phyloP scores from a whole-genome alignment of 2,797 vertebrate genomes.

The Tragelaphus oryx region DNA sequence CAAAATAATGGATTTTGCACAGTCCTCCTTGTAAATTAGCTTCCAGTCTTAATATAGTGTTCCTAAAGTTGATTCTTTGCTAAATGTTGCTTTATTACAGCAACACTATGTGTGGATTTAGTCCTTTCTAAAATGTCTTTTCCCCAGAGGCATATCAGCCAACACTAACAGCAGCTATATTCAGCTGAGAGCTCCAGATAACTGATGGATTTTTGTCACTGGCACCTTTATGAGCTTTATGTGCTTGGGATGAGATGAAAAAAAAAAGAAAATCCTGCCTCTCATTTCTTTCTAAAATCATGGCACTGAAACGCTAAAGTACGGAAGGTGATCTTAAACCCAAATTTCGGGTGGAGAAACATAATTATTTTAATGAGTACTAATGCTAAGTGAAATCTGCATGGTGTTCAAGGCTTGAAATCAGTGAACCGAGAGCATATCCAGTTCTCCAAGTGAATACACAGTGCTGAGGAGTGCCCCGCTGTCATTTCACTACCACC shows the following conservation, averaged over 20 bases:
- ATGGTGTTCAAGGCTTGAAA: background rate
- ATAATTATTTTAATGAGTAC: constrained; percentile 56
- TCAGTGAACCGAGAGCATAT: background rate
- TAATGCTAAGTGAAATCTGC: background rate
- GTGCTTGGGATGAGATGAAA: constrained; percentile 8
- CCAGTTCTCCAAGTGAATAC: background rate
- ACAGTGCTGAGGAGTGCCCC: background rate
- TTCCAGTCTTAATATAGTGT: constrained; percentile 42
- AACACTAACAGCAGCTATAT: constrained; percentile 62
- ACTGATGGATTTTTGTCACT: constrained; percentile 66
- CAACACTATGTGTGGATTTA: constrained; percentile 32
- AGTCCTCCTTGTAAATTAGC: constrained; percentile 46
- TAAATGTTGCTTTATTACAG: constrained; percentile 64
- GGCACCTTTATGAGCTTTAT: constrained; percentile 62
- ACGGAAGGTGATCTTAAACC: constrained; percentile 31
- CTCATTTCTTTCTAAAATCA: constrained; percentile 33
- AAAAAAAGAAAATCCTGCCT: background rate
- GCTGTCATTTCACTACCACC: background rate
- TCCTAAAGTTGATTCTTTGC: constrained; percentile 29
- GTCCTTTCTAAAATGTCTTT: constrained; percentile 62
- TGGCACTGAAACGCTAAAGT: constrained; percentile 33
- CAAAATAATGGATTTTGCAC: constrained; percentile 39
- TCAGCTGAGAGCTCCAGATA: constrained; percentile 55
- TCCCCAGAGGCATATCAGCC: constrained; percentile 55
- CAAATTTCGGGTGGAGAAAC: constrained; percentile 26